phyloP scores from a whole-genome alignment of 53 echinoderm and acorn worm species.

The Arbacia lixula region DNA sequence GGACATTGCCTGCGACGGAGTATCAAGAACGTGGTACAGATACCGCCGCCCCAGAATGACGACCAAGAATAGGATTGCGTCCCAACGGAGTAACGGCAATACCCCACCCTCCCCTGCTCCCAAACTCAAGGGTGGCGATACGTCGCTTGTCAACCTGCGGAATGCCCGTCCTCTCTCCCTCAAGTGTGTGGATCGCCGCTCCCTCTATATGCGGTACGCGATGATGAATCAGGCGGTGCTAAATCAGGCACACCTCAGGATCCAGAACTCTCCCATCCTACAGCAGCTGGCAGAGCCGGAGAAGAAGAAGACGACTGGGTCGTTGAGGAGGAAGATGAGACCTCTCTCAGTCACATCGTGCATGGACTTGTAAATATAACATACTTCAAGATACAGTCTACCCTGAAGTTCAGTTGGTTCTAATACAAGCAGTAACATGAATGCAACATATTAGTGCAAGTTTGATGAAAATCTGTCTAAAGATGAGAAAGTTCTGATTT shows the following conservation, averaged over 20 bases:
- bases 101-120: no score
- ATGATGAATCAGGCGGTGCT: neutral
- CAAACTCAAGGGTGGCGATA: no score
- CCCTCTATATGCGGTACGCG: conserved; percentile 34
- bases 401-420: no score
- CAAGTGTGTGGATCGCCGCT: neutral
- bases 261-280: conserved; percentile 13
- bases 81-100: neutral
- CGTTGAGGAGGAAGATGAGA: neutral
- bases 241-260: conserved; percentile 7
- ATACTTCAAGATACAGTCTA: neutral
- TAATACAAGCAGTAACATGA: no score
- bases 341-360: conserved; percentile 3
- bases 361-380: neutral
- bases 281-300: conserved; percentile 7
- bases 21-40: no score
- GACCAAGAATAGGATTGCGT: neutral
- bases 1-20: no score
- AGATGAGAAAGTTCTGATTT: no score
- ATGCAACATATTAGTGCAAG: no score
- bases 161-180: no score
- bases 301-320: neutral
- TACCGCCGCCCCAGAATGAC: conserved; percentile 31
- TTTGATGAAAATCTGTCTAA: no score
- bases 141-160: no score